Percentiles rank a stretch among this genome's conserved stretches.
phyloP scores from a whole-genome alignment of 2,113 vertebrate genomes.

The Mus musculus region DNA sequence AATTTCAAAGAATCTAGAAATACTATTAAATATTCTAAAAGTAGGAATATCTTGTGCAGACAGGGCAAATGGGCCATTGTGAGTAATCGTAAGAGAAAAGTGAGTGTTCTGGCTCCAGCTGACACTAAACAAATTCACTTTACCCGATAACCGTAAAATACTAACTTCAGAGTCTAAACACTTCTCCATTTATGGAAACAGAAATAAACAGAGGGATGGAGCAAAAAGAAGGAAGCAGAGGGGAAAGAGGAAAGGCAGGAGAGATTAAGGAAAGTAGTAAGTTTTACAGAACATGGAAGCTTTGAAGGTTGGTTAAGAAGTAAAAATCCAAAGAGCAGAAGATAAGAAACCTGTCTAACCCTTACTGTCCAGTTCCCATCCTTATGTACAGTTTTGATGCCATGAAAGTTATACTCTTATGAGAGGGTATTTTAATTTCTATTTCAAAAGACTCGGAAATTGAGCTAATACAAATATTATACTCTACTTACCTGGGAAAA shows the following conservation, averaged over 20 bases:
- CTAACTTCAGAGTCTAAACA: background rate
- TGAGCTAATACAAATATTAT: conserved; percentile 19
- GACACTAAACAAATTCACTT: conserved; percentile 31
- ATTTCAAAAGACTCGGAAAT: conserved; percentile 45
- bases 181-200: conserved; percentile 23
- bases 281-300: background rate
- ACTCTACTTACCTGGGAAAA: conserved; percentile 33
- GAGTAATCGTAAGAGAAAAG: background rate
- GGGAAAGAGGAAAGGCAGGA: too few species aligned
- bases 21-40: conserved; percentile 30
- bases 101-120: conserved; percentile 8
- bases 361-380: background rate
- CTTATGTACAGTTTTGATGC: background rate
- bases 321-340: background rate
- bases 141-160: conserved; percentile 30
- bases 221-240: background rate
- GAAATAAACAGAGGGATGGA: background rate
- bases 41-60: background rate
- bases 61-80: conserved; percentile 19
- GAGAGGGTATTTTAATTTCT: background rate
- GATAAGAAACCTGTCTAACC: conserved; percentile 4
- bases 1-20: conserved; percentile 3
- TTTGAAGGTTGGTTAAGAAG: conserved; percentile 13
- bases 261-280: background rate
- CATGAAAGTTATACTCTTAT: conserved; percentile 19